Evolutionary conservation across 64 coral and sea anemone species (phyloP).

Genomic region (Platygyra sinensis): DNA sequence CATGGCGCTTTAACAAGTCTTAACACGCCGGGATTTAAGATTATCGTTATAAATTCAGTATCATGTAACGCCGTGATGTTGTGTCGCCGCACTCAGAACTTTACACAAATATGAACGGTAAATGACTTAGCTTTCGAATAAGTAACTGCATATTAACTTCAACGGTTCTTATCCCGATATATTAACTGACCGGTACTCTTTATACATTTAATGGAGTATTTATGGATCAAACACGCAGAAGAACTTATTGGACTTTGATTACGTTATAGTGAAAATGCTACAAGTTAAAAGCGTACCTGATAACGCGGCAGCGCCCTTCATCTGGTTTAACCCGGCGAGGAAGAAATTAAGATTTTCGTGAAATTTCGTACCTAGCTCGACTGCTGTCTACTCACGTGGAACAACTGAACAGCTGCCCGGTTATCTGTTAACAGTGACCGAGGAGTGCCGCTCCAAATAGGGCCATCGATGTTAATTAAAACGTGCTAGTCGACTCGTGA

Average conservation of each 20-base stretch:
- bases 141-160: neutral
- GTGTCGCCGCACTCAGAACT: neutral
- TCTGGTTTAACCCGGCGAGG: neutral
- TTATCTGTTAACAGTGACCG: no score
- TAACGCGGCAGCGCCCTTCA: neutral
- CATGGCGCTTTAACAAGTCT: neutral
- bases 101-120: neutral
- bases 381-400: neutral
- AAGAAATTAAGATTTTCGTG: no score
- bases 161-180: neutral
- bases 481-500: neutral
- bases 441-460: neutral
- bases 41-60: neutral
- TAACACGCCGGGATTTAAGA: neutral
- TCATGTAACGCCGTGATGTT: neutral
- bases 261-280: neutral
- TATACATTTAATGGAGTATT: neutral
- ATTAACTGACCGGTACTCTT: neutral
- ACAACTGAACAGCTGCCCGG: neutral
- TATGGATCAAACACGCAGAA: neutral
- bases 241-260: neutral
- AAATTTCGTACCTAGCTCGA: no score
- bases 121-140: neutral
- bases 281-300: neutral
- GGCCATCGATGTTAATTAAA: neutral